phyloP scores from a whole-genome alignment of 1,140 invertebrate species.

The Hirudo medicinalis region DNA sequence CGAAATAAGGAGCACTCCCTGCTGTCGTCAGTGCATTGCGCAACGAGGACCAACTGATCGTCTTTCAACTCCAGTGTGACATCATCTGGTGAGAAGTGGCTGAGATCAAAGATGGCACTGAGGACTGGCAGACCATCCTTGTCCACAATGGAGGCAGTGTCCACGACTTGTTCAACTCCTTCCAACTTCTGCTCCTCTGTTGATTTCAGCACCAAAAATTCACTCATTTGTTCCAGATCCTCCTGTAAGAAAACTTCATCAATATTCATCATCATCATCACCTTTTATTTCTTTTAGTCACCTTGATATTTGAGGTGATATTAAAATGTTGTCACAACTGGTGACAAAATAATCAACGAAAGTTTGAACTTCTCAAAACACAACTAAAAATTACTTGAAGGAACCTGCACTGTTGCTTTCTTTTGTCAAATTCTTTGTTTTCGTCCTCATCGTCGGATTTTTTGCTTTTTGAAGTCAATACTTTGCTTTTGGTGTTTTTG shows the following conservation, averaged over 20 bases:
- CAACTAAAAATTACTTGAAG: neutral
- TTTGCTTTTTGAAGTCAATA: constrained; percentile 2
- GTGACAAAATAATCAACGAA: neutral
- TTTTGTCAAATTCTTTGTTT: constrained; percentile 14
- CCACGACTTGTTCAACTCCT: constrained; percentile 19
- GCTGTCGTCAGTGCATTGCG: constrained; percentile 15
- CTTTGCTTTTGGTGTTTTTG: constrained; percentile 12
- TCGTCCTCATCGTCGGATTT: constrained; percentile 11
- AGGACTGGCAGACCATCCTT: constrained; percentile 23
- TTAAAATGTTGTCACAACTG: neutral
- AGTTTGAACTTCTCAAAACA: too few relatives aligned
- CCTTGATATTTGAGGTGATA: neutral
- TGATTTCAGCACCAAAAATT: constrained; percentile 23
- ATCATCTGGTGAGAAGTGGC: constrained; percentile 22
- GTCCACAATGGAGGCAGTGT: constrained; percentile 24
- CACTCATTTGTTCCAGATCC: constrained; percentile 23
- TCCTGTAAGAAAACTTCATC: neutral
- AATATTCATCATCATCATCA: neutral
- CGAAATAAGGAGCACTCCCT: constrained; percentile 18
- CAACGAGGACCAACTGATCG: constrained; percentile 20
- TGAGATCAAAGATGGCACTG: constrained; percentile 23
- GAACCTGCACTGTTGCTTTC: constrained; percentile 18
- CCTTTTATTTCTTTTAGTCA: neutral
- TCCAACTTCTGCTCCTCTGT: constrained; percentile 22
- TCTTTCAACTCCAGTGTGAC: constrained; percentile 17